Conservation (phyloP, 2,113 vertebrate species). For the Menidia beryllina region DNA sequence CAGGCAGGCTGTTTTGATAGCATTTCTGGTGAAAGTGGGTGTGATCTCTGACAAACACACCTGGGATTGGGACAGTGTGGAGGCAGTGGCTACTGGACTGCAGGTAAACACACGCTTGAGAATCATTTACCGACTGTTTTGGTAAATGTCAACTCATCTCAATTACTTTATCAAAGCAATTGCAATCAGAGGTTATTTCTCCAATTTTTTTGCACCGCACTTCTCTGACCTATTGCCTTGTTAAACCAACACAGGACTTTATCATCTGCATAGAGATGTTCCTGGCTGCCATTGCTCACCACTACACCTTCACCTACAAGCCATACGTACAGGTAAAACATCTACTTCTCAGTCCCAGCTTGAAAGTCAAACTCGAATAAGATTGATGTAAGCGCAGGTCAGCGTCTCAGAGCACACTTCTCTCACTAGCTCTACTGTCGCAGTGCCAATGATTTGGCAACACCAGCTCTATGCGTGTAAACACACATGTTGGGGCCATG, state of each 20-base stretch:
- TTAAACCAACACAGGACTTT: slow-evolving; percentile 84
- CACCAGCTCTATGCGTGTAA: too few relatives aligned
- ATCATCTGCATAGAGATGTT: slow-evolving; percentile 99
- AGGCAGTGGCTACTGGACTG: slow-evolving; percentile 94
- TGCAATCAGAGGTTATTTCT: too few relatives aligned
- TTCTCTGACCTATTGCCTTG: background rate
- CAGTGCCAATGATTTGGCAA: too few relatives aligned
- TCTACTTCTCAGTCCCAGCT: background rate
- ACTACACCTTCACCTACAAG: slow-evolving; percentile 97
- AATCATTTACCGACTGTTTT: too few relatives aligned
- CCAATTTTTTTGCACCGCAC: background rate
- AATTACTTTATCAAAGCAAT: too few relatives aligned
- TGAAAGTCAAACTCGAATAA: too few relatives aligned
- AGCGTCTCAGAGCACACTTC: too few relatives aligned
- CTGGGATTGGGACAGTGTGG: slow-evolving; percentile 95
- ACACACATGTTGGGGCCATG: too few relatives aligned
- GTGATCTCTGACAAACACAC: slow-evolving; percentile 93
- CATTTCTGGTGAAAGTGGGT: slow-evolving; percentile 93
- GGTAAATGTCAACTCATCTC: too few relatives aligned
- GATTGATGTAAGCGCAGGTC: too few relatives aligned
- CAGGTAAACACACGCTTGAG: slow-evolving; percentile 79
- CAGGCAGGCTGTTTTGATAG: slow-evolving; percentile 97
- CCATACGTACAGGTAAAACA: slow-evolving; percentile 83
- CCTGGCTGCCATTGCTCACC: slow-evolving; percentile 94
- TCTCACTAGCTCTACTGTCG: too few relatives aligned